These are phyloP conservation scores for Coleophora flavipennella DNA, from an alignment of 2,888 invertebrate genomes.

Conservation along the genomic window DNA sequence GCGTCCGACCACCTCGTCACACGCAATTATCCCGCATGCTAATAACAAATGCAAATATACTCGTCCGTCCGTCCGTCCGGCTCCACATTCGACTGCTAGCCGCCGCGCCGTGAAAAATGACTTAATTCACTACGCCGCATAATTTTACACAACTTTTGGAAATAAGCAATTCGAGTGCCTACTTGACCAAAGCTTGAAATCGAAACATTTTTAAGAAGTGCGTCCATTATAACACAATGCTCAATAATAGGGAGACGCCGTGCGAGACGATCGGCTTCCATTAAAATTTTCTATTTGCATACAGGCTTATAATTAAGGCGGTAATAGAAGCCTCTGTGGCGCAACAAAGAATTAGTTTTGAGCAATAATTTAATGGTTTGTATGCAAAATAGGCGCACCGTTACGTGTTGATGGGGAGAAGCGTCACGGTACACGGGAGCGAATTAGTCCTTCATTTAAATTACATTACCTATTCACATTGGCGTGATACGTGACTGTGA, in stretches of 20 bases:
- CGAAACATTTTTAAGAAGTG: constrained; percentile 15
- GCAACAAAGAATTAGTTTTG: constrained; percentile 71
- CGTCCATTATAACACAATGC: constrained; percentile 36
- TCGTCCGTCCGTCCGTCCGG: constrained; percentile 25
- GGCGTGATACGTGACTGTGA: constrained; percentile 46
- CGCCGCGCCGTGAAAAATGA: constrained; percentile 44
- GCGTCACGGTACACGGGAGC: constrained; percentile 64
- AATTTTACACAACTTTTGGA: constrained; percentile 7
- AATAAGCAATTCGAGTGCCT: not conserved
- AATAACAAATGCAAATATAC: constrained; percentile 62
- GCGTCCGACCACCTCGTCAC: constrained; percentile 30
- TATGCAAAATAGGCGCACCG: constrained; percentile 70
- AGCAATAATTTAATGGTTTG: constrained; percentile 72
- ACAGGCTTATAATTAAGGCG: constrained; percentile 63
- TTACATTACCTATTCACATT: constrained; percentile 58
- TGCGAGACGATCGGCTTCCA: constrained; percentile 54
- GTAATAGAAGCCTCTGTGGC: constrained; percentile 66
- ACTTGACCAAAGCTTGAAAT: constrained; percentile 18
- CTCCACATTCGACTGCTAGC: constrained; percentile 2
- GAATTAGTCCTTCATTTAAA: constrained; percentile 70
- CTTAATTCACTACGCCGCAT: constrained; percentile 38
- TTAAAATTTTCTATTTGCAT: constrained; percentile 68
- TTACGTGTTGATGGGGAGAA: constrained; percentile 68
- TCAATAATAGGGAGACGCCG: constrained; percentile 45
- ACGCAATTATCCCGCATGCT: constrained; percentile 60